A percentile compares a stretch with the other conserved stretches of the same genome.
Evolutionary conservation across 1,140 invertebrate species (phyloP).

Genomic region (Hylaeus anthracinus): DNA sequence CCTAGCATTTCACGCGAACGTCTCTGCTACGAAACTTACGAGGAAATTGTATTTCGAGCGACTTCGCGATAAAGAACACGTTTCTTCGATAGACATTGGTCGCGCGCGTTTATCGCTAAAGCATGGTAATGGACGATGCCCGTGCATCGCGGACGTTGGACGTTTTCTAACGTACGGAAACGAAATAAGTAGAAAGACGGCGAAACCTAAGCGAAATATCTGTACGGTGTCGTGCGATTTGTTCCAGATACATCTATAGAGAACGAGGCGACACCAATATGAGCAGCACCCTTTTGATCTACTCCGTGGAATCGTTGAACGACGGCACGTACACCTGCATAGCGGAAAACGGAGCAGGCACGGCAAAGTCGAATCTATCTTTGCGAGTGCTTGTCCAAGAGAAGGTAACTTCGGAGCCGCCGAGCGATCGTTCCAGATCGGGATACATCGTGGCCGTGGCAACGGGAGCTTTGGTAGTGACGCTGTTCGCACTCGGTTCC

Average conservation of each 20-base stretch:
- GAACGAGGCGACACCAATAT: conserved; percentile 73
- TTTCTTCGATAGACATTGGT: background rate
- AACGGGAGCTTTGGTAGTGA: conserved; percentile 73
- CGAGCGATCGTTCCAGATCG: conserved; percentile 64
- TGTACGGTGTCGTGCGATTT: background rate
- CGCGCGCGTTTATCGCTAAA: conserved; percentile 21
- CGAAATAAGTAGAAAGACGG: no score
- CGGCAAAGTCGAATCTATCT: conserved; percentile 88
- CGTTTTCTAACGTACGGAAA: no score
- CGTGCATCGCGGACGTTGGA: no score
- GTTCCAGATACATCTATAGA: conserved; percentile 72
- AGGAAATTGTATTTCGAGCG: background rate
- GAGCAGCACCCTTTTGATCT: conserved; percentile 70
- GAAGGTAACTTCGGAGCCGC: conserved; percentile 69
- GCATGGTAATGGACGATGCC: conserved; percentile 16
- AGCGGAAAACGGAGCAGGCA: conserved; percentile 91
- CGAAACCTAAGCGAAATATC: background rate
- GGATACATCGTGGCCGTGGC: conserved; percentile 73
- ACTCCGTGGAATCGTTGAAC: conserved; percentile 67
- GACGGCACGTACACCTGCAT: conserved; percentile 91
- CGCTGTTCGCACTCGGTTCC: conserved; percentile 71
- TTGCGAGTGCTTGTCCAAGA: conserved; percentile 80
- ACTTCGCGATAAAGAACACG: background rate
- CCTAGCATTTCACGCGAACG: no score
- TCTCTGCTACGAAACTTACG: background rate